Base-by-base conservation (phyloP, 2,113 vertebrate species). In the Apodemus speciosus region DNA sequence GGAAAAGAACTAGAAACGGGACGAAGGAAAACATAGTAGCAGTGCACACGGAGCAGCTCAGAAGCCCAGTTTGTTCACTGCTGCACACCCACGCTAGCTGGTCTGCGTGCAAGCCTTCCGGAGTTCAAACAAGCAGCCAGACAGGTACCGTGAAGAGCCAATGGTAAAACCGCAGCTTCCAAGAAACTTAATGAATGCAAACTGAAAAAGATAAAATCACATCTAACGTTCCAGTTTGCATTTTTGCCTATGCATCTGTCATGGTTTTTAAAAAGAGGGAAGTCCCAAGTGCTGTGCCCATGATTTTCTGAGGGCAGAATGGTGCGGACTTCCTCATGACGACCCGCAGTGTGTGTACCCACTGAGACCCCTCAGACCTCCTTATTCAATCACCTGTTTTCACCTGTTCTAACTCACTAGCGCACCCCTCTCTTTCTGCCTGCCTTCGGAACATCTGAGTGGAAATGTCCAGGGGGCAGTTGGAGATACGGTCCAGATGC, bases 311-410 rank as follows among this genome's bases (percentile, higher is more conserved):
- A 58, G 40, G 30, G 38, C 27, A 69, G 10, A 89, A 71, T 60
- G 10, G 23, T 62, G 38, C 21, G 6, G 32, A 71, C 32, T 91
- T 91, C 30, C 72, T 91, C 66, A 66, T 11, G 77, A 25, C 35
- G 79, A 77, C 35, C 46, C 77, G 71, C 91, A 86, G 77, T 83
- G 71, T 94, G 66, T 91, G 62, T 46, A 15, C 18, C 66, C 46
- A 0, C 43, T 1, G 43, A 77, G 38, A 18, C 40, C 73, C 15
- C 40, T 89, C 51, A 81, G 25, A 1, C 53, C 46, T 46, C 20
- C 86, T 95, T 89, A 77, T 88, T 94, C 27, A 80, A 43, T 86
- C 85, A 81, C 32, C 51, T 84, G n/a, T 84, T 90, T 83, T 73
- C 43, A 86, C 40, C 35, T 27, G n/a, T 62, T 69, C 49, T 95